Evolutionary conservation across 2,797 vertebrate genomes (phyloP).

Genomic region (Sparus aurata): DNA sequence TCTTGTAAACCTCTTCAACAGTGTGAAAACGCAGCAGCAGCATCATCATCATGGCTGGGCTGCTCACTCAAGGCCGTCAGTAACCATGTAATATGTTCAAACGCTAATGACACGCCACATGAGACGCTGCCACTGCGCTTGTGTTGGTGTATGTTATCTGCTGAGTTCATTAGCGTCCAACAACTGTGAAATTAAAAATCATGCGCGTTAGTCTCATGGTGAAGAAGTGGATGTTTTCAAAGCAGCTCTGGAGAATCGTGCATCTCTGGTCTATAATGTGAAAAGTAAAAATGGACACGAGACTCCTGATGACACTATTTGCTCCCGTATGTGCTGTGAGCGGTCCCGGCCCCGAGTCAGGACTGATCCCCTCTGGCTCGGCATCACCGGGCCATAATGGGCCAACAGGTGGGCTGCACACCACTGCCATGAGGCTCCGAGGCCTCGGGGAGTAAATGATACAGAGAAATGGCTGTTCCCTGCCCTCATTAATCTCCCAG

Average conservation of each 20-base stretch:
- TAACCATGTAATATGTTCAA: constrained; percentile 6
- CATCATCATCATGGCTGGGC: no score
- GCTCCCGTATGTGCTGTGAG: constrained; percentile 33
- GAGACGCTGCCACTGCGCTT: background rate
- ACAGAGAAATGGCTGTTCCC: constrained; percentile 82
- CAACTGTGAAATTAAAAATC: constrained; percentile 10
- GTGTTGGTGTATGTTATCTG: constrained; percentile 3
- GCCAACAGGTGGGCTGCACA: constrained; percentile 84
- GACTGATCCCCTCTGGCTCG: constrained; percentile 48
- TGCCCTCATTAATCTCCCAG: constrained; percentile 84
- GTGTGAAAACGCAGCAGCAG: background rate
- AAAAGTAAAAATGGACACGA: constrained; percentile 1
- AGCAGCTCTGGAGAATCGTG: background rate
- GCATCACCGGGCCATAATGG: constrained; percentile 61
- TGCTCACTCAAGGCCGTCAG: background rate
- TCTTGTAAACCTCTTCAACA: constrained; percentile 12
- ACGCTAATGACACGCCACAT: background rate
- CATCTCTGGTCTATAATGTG: background rate
- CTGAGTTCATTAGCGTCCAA: background rate
- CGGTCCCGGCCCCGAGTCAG: constrained; percentile 18
- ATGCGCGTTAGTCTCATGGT: background rate
- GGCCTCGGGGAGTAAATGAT: constrained; percentile 83
- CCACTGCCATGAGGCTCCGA: constrained; percentile 50
- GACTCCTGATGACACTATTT: constrained; percentile 6
- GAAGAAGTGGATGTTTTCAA: background rate